Percentiles rank a stretch among this genome's conserved stretches.
These are phyloP conservation scores for Rhingia rostrata DNA, from an alignment of 2,888 invertebrate species.

Conservation along the genomic window DNA sequence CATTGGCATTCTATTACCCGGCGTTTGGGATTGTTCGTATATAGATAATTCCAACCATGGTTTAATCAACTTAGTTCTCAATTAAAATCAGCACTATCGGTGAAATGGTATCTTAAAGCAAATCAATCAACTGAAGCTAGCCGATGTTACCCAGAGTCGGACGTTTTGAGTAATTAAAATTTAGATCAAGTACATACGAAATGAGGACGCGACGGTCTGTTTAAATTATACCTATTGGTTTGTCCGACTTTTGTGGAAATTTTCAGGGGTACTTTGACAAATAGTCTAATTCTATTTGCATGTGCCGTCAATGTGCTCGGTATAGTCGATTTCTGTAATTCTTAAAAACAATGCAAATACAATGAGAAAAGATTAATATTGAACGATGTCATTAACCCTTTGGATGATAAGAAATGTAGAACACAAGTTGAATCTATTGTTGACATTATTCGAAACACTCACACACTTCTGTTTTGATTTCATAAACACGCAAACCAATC, in stretches of 20 bases:
- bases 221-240: constrained; percentile 12
- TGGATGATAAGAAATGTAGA: constrained; percentile 52
- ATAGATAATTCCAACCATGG: background rate
- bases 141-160: constrained; percentile 8
- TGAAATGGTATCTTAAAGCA: constrained; percentile 22
- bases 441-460: constrained; percentile 11
- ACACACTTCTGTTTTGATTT: background rate
- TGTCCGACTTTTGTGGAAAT: constrained; percentile 1
- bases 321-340: background rate
- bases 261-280: background rate
- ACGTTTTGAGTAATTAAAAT: constrained; percentile 36
- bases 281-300: background rate
- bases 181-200: constrained; percentile 7
- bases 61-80: constrained; percentile 23
- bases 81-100: constrained; percentile 28
- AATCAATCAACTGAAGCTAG: constrained; percentile 32
- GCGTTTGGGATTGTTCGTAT: constrained; percentile 22
- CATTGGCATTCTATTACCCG: constrained; percentile 35
- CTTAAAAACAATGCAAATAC: constrained; percentile 17
- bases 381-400: constrained; percentile 58
- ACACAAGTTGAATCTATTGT: constrained; percentile 23
- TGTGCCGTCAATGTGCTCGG: background rate
- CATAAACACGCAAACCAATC: background rate
- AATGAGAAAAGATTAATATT: constrained; percentile 32
- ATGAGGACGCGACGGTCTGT: background rate